These are phyloP conservation scores for Falcunculus frontatus DNA, from an alignment of 2,113 vertebrate species.

Conservation along the genomic window DNA sequence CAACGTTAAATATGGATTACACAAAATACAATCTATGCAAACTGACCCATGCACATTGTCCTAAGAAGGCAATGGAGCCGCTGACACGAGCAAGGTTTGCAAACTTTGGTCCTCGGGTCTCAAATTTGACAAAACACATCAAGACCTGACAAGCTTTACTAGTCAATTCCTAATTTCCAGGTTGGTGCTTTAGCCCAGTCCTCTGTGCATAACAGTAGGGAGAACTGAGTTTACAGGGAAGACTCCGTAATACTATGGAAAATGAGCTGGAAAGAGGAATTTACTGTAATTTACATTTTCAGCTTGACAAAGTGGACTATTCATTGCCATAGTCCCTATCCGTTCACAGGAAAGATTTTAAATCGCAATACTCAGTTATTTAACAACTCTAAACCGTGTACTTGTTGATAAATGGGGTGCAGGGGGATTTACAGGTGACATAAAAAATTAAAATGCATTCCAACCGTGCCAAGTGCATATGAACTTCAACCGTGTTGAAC, in stretches of 20 bases:
- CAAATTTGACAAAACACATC: not conserved
- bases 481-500: slow-evolving; percentile 19
- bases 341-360: not conserved
- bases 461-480: not conserved
- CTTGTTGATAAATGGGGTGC: not conserved
- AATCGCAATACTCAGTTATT: not conserved
- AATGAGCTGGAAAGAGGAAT: not conserved
- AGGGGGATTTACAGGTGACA: not conserved
- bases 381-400: not conserved
- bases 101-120: slow-evolving; percentile 46
- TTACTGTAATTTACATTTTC: not conserved
- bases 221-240: not conserved
- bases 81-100: not conserved
- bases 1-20: not conserved
- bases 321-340: not conserved
- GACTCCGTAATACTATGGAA: not conserved
- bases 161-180: not conserved
- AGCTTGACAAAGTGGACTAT: not conserved
- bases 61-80: not conserved
- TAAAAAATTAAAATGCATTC: not conserved
- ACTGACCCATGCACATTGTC: not conserved
- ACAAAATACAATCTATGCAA: slow-evolving; percentile 33
- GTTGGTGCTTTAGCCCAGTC: not conserved
- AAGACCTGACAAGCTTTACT: slow-evolving; percentile 3
- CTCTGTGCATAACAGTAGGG: not conserved